Base-by-base conservation (phyloP, 2,888 invertebrate species). In the Drosophila meridiana region DNA sequence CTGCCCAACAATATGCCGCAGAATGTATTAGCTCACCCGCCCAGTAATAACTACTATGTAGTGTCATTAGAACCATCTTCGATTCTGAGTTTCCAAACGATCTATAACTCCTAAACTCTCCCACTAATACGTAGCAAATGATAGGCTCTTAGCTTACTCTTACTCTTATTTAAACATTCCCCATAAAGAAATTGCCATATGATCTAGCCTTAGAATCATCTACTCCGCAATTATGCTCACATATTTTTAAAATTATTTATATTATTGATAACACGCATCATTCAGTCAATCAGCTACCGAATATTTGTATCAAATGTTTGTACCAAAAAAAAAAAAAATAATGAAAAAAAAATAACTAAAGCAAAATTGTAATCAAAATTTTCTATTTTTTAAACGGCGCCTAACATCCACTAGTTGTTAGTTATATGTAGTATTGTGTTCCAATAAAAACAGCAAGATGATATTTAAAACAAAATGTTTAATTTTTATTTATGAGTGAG, bases 291-390 rank as follows among this genome's bases (percentile, higher is more conserved):
- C 65, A 75, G 42, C 67, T 63, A 66, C 65, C 88, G 80, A 87
- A 91, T 91, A 77, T 91, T 91, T 92, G 91, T 90, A 91, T 92
- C 92, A 91, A 91, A 92, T 89, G 81, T 91, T 91, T 91, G 79
- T 74, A 73, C 34, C 62, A 69, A 55, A 64, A 57, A 34, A 42
- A 3, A 42, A 26, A 32, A 20, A 32, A 26, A 61, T 50, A 26
- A 61, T 50, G 14, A 32, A 32, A 13, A 43, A 43, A 43, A 48
- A 38, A 20, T 2, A 50, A 8, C 20, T 20, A n/a, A 28, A 6
- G 47, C 32, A n/a, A 42, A 34, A 47, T n/a, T 59, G 6, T 11
- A 28, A 32, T 26, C 26, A 7, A 60, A 26, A 42, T 60, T 43
- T 40, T 55, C 55, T 69, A 9, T 42, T 58, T 67, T 65, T 73